Percentiles rank a stretch among this genome's conserved stretches.
These are phyloP conservation scores for Pelagia noctiluca DNA, from an alignment of 30 jellyfish, hydroid and myxozoan genomes.

Conservation along the genomic window DNA sequence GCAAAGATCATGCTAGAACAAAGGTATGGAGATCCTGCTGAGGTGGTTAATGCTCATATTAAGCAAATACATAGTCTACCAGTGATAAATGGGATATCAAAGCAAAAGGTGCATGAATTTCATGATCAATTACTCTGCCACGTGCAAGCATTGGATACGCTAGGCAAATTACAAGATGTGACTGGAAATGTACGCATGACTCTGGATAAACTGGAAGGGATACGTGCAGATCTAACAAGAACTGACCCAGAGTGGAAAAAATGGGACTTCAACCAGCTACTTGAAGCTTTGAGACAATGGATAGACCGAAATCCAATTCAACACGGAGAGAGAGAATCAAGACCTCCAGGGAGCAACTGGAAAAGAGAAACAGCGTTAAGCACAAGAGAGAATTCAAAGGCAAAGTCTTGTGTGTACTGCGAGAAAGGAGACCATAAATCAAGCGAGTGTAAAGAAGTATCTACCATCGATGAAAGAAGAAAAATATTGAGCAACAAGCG, in stretches of 20 bases:
- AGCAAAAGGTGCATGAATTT: constrained; percentile 34
- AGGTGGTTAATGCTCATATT: constrained; percentile 60
- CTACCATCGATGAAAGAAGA: no score
- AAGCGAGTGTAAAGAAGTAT: no score
- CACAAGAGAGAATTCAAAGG: no score
- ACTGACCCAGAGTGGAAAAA: constrained; percentile 47
- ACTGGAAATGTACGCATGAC: constrained; percentile 53
- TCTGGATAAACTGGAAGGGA: constrained; percentile 48
- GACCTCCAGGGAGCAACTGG: neutral
- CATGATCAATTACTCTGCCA: constrained; percentile 8
- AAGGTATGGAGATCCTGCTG: constrained; percentile 54
- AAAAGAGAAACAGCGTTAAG: no score
- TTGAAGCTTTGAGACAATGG: constrained; percentile 50
- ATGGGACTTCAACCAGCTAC: constrained; percentile 27
- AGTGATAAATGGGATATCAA: constrained; percentile 23
- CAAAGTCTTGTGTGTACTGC: no score
- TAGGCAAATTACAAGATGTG: constrained; percentile 37
- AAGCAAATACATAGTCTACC: constrained; percentile 44
- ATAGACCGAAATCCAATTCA: constrained; percentile 54
- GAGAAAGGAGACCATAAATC: no score
- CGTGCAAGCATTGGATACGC: constrained; percentile 63
- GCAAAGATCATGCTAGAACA: constrained; percentile 34
- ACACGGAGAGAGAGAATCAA: constrained; percentile 1
- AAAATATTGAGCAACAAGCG: no score
- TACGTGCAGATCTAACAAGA: constrained; percentile 51